Evolutionary conservation across 2,113 vertebrate genomes (phyloP), one percentile per base, ranked within the genome.

Genomic region (Axis porcinus): DNA sequence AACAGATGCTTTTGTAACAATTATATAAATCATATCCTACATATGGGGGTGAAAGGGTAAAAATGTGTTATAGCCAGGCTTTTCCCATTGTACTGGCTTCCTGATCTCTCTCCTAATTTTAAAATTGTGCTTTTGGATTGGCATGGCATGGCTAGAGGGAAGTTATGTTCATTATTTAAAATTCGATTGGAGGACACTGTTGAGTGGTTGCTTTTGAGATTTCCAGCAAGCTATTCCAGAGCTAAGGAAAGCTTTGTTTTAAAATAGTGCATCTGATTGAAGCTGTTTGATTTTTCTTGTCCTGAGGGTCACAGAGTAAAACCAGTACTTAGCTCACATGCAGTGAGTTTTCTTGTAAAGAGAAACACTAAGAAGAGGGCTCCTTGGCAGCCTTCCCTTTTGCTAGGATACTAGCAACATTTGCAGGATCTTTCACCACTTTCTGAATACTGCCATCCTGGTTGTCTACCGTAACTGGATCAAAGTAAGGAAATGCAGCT

Each of bases 1-100:
- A 97, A 91, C 23, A 50, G 54, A 79, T 70, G 89, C 45, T 89
- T 96, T 95, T 91, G n/a, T 93, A 86, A 96, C 50, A 86, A 84
- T 79, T 76, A 58, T 50, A 93, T 83, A 93, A 94, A 96, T 84
- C 27, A 50, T 91, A 79, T 30, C 30, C 33, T 86, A 57, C 36
- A 67, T 62, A 88, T 76, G 47, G 30, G 52, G 2, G 2, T 54
- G 54, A 67, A 79, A 50, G 64, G 60, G 19, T 74, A 83, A 86
- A 85, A 81, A 47, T 64, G 15, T 30, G 43, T 92, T 86, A n/a
- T 36, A 74, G 33, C 28, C 14, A 62, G 27, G 45, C 47, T 78
- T 76, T 96, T 67, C 74, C 5, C 70, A 84, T 82, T 62, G 12
- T 40, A 78, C 70, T 52, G 19, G 5, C 43, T 92, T 94, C 36